Conservation (phyloP, 1,140 invertebrate species). For the Drosophila auraria region DNA sequence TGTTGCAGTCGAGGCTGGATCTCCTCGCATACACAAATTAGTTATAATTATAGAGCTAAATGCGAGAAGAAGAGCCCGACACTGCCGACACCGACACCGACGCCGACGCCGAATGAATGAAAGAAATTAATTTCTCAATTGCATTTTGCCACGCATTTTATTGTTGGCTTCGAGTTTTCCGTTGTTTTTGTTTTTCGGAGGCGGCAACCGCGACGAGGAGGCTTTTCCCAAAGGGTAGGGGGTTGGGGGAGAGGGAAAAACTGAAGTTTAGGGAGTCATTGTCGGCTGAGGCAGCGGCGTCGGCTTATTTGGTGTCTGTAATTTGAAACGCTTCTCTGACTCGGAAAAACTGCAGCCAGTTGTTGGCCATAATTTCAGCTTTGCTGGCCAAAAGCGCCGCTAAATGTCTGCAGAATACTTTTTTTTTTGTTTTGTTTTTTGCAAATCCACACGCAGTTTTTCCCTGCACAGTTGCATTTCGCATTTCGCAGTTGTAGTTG, state of each 20-base stretch:
- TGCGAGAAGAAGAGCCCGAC: slow-evolving; percentile 51
- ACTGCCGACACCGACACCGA: slow-evolving; percentile 1
- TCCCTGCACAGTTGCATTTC: slow-evolving; percentile 21
- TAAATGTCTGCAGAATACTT: slow-evolving; percentile 77
- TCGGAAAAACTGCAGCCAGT: slow-evolving; percentile 72
- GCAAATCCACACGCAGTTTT: slow-evolving; percentile 76
- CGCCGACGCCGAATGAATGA: slow-evolving; percentile 61
- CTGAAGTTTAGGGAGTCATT: slow-evolving; percentile 31
- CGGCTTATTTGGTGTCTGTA: slow-evolving; percentile 84
- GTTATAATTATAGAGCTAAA: slow-evolving; percentile 81
- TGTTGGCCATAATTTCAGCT: slow-evolving; percentile 50
- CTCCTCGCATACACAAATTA: slow-evolving; percentile 75
- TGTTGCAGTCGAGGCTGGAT: slow-evolving; percentile 34
- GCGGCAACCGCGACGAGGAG: slow-evolving; percentile 54
- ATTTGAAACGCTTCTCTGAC: slow-evolving; percentile 84
- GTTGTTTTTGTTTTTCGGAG: slow-evolving; percentile 41
- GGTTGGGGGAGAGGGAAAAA: neutral
- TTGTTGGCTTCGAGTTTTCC: slow-evolving; percentile 56
- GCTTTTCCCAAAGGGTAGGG: slow-evolving; percentile 5
- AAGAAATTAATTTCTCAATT: slow-evolving; percentile 83
- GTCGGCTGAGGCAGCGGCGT: slow-evolving; percentile 27
- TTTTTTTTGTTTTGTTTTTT: slow-evolving; percentile 11
- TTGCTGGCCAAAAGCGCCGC: slow-evolving; percentile 74
- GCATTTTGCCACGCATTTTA: slow-evolving; percentile 83
- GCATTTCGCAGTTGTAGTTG: slow-evolving; percentile 33